phyloP scores from a whole-genome alignment of 2,888 invertebrate genomes.

The Drosophila pseudotakahashii region DNA sequence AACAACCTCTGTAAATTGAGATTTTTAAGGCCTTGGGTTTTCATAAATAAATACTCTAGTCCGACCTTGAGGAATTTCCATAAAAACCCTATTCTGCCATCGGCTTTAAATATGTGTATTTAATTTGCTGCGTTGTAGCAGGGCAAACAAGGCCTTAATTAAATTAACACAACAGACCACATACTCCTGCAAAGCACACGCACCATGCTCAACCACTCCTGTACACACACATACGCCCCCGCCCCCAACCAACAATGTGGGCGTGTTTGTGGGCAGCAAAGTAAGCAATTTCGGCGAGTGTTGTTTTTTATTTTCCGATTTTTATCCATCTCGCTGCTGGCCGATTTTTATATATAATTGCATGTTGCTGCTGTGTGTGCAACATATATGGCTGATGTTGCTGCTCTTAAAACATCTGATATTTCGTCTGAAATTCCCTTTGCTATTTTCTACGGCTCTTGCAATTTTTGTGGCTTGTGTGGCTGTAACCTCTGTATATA shows the following conservation, averaged over 20 bases:
- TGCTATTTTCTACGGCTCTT: not conserved
- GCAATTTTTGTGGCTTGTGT: not conserved
- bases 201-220: conserved; percentile 22
- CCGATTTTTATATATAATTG: conserved; percentile 74
- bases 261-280: conserved; percentile 53
- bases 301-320: conserved; percentile 42
- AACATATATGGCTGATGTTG: conserved; percentile 1
- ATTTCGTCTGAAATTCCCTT: conserved; percentile 5
- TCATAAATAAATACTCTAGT: conserved; percentile 4
- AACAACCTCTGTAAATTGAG: conserved; percentile 42
- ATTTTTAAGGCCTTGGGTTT: conserved; percentile 34
- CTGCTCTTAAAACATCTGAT: conserved; percentile 23
- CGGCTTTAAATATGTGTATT: conserved; percentile 25
- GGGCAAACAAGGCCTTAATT: conserved; percentile 61
- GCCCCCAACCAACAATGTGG: conserved; percentile 11
- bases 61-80: conserved; percentile 28
- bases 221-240: conserved; percentile 24
- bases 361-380: conserved; percentile 47
- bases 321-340: conserved; percentile 33
- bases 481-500: not conserved
- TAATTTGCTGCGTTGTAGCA: conserved; percentile 26
- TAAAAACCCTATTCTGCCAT: conserved; percentile 14
- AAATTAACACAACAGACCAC: conserved; percentile 74
- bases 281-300: conserved; percentile 59
- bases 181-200: conserved; percentile 32